A percentile compares a stretch with the other conserved stretches of the same genome.
These are phyloP conservation scores for Mastacembelus armatus DNA, from an alignment of 2,797 vertebrate species.

Conservation along the genomic window DNA sequence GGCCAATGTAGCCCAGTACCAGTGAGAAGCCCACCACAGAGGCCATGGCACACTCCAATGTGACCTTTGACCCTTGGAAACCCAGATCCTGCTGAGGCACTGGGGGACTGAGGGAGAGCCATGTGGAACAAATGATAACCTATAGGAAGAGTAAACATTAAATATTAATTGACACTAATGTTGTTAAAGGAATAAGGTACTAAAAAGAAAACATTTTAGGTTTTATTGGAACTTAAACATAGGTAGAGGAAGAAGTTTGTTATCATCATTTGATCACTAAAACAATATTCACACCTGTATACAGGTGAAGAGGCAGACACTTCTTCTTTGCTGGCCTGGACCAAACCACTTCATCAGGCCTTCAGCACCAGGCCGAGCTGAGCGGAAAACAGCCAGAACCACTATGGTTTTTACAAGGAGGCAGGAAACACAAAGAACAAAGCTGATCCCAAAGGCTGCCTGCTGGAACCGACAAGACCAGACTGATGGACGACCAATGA, in stretches of 20 bases:
- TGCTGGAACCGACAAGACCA: constrained; percentile 67
- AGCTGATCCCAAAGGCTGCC: constrained; percentile 73
- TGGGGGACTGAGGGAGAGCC: constrained; percentile 69
- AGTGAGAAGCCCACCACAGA: constrained; percentile 72
- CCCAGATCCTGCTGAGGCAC: constrained; percentile 62
- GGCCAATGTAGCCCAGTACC: constrained; percentile 74
- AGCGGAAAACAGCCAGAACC: constrained; percentile 71
- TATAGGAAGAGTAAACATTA: constrained; percentile 14
- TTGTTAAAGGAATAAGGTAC: no score
- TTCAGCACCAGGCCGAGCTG: constrained; percentile 62
- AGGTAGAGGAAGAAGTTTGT: no score
- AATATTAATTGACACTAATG: no score
- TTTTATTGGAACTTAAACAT: no score
- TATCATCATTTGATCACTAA: neutral
- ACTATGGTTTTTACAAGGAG: constrained; percentile 74
- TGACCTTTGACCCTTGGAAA: no score
- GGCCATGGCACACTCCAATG: constrained; percentile 58
- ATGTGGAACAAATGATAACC: constrained; percentile 58
- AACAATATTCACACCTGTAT: constrained; percentile 61
- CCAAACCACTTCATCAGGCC: constrained; percentile 75
- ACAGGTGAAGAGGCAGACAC: constrained; percentile 67
- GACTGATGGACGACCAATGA: constrained; percentile 69
- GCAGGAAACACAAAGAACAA: constrained; percentile 71
- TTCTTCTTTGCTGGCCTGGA: constrained; percentile 72
- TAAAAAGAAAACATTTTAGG: no score